Percentiles rank a stretch among this genome's conserved stretches.
These are phyloP conservation scores for Syrista parreyssii DNA, from an alignment of 2,888 invertebrate species.

Conservation along the genomic window DNA sequence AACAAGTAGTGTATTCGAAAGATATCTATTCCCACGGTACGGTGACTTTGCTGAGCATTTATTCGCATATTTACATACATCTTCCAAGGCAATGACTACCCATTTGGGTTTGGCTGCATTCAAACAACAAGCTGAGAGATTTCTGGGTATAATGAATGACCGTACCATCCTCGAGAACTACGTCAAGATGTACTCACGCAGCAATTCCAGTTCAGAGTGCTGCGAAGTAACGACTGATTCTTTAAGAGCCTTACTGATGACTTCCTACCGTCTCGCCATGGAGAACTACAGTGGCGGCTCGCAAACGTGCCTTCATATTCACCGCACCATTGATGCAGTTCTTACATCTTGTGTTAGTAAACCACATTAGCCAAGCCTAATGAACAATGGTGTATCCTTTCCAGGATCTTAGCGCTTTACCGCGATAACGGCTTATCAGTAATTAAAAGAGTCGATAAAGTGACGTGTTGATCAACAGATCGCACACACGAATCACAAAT, in stretches of 20 bases:
- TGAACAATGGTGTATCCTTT: neutral
- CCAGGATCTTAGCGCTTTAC: neutral
- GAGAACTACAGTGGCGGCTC: conserved; percentile 78
- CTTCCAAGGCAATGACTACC: conserved; percentile 72
- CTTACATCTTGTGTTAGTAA: conserved; percentile 76
- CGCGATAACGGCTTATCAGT: neutral
- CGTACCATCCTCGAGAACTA: conserved; percentile 75
- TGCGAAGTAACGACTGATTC: conserved; percentile 73
- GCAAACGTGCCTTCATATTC: conserved; percentile 75
- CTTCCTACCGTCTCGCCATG: conserved; percentile 84
- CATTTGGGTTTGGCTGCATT: conserved; percentile 76
- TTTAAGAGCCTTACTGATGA: conserved; percentile 75
- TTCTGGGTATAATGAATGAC: conserved; percentile 69
- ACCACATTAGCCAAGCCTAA: neutral
- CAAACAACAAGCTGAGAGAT: conserved; percentile 79
- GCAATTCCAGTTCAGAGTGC: conserved; percentile 55
- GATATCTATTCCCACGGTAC: conserved; percentile 83
- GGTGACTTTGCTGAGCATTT: conserved; percentile 77
- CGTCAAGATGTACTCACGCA: conserved; percentile 71
- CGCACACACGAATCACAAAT: conserved; percentile 1
- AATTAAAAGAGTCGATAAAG: neutral
- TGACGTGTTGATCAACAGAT: neutral
- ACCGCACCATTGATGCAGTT: conserved; percentile 79
- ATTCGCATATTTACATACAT: conserved; percentile 73
- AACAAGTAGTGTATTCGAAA: conserved; percentile 76